Conservation (phyloP, 2,113 vertebrate genomes). For the Pao palembangensis region DNA sequence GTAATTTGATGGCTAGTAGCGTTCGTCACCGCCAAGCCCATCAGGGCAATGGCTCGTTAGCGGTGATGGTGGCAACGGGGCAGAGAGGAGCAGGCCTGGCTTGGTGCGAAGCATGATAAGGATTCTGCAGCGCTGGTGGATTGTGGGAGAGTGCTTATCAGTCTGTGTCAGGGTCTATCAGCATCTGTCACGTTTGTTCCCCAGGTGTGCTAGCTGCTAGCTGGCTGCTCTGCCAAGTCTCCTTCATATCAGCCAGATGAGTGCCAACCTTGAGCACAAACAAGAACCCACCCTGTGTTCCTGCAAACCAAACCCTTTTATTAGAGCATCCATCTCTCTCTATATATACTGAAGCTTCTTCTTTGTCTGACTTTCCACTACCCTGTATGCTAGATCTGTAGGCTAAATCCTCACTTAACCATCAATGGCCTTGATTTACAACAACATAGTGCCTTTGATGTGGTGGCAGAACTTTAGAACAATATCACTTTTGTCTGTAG, state of each 20-base stretch:
- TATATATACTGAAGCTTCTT: conserved; percentile 3
- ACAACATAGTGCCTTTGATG: no score
- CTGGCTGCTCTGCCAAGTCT: conserved; percentile 55
- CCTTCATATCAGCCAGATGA: conserved; percentile 53
- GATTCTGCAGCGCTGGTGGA: conserved; percentile 50
- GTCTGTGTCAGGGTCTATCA: conserved; percentile 63
- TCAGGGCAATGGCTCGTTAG: background rate
- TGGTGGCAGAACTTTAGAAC: no score
- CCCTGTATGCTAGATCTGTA: conserved; percentile 12
- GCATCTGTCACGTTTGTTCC: conserved; percentile 67
- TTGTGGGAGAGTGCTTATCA: conserved; percentile 56
- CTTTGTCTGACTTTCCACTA: conserved; percentile 14
- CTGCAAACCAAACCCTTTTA: conserved; percentile 16
- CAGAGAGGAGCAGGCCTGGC: no score
- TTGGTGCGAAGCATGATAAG: conserved; percentile 39
- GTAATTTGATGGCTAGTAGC: conserved; percentile 11
- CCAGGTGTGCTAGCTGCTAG: conserved; percentile 59
- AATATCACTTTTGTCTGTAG: no score
- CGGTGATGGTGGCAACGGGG: conserved; percentile 11
- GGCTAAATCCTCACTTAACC: conserved; percentile 19
- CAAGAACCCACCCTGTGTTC: conserved; percentile 38
- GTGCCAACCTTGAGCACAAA: conserved; percentile 50
- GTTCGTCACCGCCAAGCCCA: conserved; percentile 4
- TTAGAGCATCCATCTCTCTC: conserved; percentile 8
- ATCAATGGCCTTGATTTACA: no score